Base-by-base conservation (phyloP, 2,888 invertebrate genomes). In the Arrhopalites spinosus region DNA sequence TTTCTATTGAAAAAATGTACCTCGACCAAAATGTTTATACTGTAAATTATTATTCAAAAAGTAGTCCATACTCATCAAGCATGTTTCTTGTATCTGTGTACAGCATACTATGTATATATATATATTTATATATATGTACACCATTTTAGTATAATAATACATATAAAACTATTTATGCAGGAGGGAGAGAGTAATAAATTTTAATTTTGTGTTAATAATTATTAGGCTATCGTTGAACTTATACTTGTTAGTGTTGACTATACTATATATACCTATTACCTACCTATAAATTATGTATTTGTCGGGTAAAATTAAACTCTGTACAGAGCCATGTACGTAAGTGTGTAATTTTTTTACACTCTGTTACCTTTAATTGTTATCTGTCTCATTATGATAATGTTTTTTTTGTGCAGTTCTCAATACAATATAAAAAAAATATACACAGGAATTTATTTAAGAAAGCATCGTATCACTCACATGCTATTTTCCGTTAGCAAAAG, bases 31-130 rank as follows among this genome's bases (percentile, higher is more conserved):
- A 50, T 50, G 50, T 50, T 50, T 50, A 63, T 63, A 20, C 25
- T 63, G 63, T 63, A 63, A 63, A 63, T 63, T 63, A 63, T 63
- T 63, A 29, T 63, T 63, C 25, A 59, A 59, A 25, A 25, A 59
- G 25, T 20, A 59, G 25, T 59, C 20, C n/a, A 23, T 59, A 59
- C 20, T 59, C 59, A 8, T 17, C 30, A 8, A 11, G 29, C 25
- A 59, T 45, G 45, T 11, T 50, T n/a, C n/a, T 50, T 50, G 50
- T 50, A 50, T n/a, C 50, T 50, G 17, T 50, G 8, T 45, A 45
- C 45, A 45, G 7, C 8, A 45, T 45, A 45, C 7, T 45, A 11
- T 11, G 45, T 11, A 45, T 45, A 45, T 11, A 11, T 11, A 7
- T 45, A 45, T 45, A 45, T 45, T 45, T 45, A 45, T 50, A 50